Base-by-base conservation (phyloP, 2,113 vertebrate genomes). In the Myotis lucifugus region DNA sequence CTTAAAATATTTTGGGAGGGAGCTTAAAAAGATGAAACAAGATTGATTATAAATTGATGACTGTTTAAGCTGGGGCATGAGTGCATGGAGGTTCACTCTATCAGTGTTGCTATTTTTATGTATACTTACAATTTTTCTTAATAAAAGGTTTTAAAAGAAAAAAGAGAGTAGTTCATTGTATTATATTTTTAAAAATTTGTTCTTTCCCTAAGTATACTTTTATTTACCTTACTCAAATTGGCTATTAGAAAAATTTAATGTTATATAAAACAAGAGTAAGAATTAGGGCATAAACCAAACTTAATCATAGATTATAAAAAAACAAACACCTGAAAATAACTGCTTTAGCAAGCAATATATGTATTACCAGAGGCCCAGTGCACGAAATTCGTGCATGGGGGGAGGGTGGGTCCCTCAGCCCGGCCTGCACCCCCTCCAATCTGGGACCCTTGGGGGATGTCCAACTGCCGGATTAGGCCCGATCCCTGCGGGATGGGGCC, bases 191-290 rank as follows among this genome's bases (percentile, higher is more conserved):
- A 4, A 69, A 34, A 40, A 66, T 74, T 23, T 89, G 46, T 95
- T 95, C 72, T 93, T 93, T 93, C 25, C 52, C 32, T 56, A 93
- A 86, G 64, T 66, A 87, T 8, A 52, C 2, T 74, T 77, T 76
- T 64, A 88, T 86, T 82, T 83, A 83, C 56, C 23, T 90, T 96
- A 87, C 2, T 83, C 66, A 67, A 90, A 90, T 56, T 61, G 86
- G 25, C 29, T 93, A 48, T 94, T 74, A 91, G 32, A 25, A 93
- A 92, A 85, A 88, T 78, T 67, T 82, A 93, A 29, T 81, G 93
- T 21, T 69, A 9, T 32, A 85, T 54, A 50, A 64, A 82, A 40
- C 54, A 91, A 93, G 17, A 34, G 15, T 67, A 88, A 90, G 66
- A 96, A 95, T 87, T 89, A 88, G 23, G 27, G 21, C 56, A 84